A percentile compares a stretch with the other conserved stretches of the same genome.
Evolutionary conservation across 2,888 invertebrate genomes (phyloP).

Genomic region (Rosalia funebris): DNA sequence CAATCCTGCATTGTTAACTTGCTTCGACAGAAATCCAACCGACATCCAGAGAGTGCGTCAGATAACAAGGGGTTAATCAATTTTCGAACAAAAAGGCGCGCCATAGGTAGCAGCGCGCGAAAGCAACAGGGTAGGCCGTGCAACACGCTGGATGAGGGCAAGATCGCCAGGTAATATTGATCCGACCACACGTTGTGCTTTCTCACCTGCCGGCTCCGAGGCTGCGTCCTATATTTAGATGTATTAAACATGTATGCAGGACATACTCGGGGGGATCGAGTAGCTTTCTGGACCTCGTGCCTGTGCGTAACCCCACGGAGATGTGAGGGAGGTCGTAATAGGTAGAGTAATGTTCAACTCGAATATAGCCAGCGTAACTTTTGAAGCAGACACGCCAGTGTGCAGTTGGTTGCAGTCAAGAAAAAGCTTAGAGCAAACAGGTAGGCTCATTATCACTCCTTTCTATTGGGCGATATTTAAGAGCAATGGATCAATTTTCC

Average conservation of each 20-base stretch:
- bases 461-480: too few relatives aligned
- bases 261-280: conserved; percentile 10
- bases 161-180: conserved; percentile 35
- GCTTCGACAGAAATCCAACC: too few relatives aligned
- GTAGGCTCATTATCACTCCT: too few relatives aligned
- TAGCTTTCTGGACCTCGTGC: not conserved
- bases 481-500: too few relatives aligned
- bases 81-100: not conserved
- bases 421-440: too few relatives aligned
- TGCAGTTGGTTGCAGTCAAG: too few relatives aligned
- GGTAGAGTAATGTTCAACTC: too few relatives aligned
- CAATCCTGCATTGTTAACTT: too few relatives aligned
- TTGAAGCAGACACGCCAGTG: too few relatives aligned
- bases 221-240: conserved; percentile 22
- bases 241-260: conserved; percentile 23
- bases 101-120: not conserved
- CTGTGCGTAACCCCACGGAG: too few relatives aligned
- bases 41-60: not conserved
- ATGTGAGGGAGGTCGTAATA: too few relatives aligned
- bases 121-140: conserved; percentile 24
- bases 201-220: conserved; percentile 24
- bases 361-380: too few relatives aligned
- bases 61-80: not conserved
- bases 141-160: conserved; percentile 21
- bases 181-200: conserved; percentile 8